These are phyloP conservation scores for Amorpha juglandis DNA, from an alignment of 2,888 invertebrate species.

Conservation along the genomic window DNA sequence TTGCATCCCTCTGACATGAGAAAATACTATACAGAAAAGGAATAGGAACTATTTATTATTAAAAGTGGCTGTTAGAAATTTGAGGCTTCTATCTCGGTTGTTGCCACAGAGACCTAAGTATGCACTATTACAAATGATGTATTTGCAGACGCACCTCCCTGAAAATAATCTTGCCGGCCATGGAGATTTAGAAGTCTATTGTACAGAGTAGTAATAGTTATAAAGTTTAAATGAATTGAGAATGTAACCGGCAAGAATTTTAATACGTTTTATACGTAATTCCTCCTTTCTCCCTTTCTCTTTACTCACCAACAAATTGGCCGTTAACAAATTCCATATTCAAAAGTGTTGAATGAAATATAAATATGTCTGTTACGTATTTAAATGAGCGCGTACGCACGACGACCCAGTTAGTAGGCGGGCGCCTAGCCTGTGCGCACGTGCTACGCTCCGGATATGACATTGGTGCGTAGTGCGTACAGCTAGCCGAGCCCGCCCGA, in stretches of 20 bases:
- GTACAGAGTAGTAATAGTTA: too few relatives aligned
- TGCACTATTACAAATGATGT: too few relatives aligned
- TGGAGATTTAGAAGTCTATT: too few relatives aligned
- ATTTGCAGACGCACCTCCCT: too few relatives aligned
- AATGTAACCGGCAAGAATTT: background rate
- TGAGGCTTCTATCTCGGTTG: too few relatives aligned
- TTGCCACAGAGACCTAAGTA: too few relatives aligned
- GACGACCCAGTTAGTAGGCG: conserved; percentile 31
- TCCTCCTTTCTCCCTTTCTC: background rate
- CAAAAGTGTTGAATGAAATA: conserved; percentile 16
- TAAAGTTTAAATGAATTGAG: too few relatives aligned
- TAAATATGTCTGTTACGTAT: conserved; percentile 24
- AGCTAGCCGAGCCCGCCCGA: conserved; percentile 13
- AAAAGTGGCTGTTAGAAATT: too few relatives aligned
- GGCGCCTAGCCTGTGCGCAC: conserved; percentile 29
- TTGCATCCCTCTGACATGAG: too few relatives aligned
- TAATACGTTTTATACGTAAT: background rate
- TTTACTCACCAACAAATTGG: background rate
- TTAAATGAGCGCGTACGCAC: conserved; percentile 27
- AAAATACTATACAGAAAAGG: too few relatives aligned
- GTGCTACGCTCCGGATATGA: conserved; percentile 34
- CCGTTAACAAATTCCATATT: conserved; percentile 4
- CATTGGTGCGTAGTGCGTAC: conserved; percentile 27
- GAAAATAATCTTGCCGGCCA: too few relatives aligned
- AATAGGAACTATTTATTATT: too few relatives aligned